phyloP scores from a whole-genome alignment of 2,888 invertebrate genomes.

The Scaptomyza parva region DNA sequence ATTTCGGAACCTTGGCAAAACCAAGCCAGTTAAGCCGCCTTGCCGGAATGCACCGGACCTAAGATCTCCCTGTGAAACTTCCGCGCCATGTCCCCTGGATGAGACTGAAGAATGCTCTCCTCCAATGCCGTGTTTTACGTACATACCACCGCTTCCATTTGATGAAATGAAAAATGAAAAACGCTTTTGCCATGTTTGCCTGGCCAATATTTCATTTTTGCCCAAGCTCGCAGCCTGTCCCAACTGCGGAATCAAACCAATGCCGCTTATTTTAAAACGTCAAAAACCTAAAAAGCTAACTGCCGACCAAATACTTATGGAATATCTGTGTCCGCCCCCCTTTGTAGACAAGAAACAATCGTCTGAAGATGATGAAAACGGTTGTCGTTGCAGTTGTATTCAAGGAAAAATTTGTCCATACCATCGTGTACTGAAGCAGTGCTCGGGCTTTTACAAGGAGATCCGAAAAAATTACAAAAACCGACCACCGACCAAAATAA shows the following conservation, averaged over 20 bases:
- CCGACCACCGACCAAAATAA: conserved; percentile 21
- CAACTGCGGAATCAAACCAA: conserved; percentile 79
- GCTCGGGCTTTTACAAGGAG: conserved; percentile 67
- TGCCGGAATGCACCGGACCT: neutral
- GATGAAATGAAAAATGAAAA: conserved; percentile 26
- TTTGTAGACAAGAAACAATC: neutral
- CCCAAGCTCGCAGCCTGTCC: conserved; percentile 84
- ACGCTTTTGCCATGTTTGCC: conserved; percentile 78
- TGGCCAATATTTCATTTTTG: conserved; percentile 80
- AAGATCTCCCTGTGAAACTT: neutral
- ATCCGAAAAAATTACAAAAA: no score
- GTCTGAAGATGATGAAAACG: neutral
- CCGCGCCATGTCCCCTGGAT: neutral
- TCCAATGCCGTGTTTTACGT: conserved; percentile 11
- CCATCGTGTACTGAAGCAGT: conserved; percentile 79
- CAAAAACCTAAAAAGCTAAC: conserved; percentile 66
- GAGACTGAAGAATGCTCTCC: neutral
- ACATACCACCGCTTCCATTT: conserved; percentile 19
- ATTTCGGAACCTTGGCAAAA: neutral
- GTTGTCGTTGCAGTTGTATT: conserved; percentile 73
- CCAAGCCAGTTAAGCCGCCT: conserved; percentile 6
- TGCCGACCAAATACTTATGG: conserved; percentile 72
- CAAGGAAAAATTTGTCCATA: conserved; percentile 77
- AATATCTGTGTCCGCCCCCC: conserved; percentile 54
- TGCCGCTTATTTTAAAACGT: conserved; percentile 60